Evolutionary conservation across 1,140 invertebrate species (phyloP).

Genomic region (Cardiocondyla obscurior): DNA sequence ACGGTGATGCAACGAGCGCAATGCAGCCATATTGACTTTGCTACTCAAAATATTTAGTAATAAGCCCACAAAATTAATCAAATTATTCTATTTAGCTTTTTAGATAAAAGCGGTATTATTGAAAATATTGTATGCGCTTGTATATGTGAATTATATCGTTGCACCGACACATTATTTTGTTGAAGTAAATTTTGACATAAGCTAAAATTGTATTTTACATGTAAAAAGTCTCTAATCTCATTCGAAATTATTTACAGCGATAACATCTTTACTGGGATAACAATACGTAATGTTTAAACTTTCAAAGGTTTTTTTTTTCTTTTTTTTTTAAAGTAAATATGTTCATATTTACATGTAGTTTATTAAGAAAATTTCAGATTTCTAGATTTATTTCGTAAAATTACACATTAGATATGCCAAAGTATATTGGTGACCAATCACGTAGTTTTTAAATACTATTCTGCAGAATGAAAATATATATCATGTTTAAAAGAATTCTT

Average conservation of each 20-base stretch:
- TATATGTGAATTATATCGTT: constrained; percentile 25
- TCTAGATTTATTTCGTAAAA: constrained; percentile 18
- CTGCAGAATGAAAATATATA: not conserved
- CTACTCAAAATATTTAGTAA: not conserved
- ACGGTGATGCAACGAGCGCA: not conserved
- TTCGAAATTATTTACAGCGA: not conserved
- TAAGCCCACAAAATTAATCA: constrained; percentile 24
- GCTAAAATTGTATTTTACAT: constrained; percentile 13
- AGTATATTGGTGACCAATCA: not conserved
- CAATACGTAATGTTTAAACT: not conserved
- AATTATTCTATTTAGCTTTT: constrained; percentile 6
- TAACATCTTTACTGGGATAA: not conserved
- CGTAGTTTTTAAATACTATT: constrained; percentile 9
- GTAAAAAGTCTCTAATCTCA: not conserved
- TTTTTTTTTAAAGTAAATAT: not conserved
- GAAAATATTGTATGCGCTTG: constrained; percentile 9
- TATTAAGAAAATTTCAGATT: constrained; percentile 6
- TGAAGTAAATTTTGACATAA: not conserved
- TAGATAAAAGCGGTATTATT: not conserved
- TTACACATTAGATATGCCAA: not conserved
- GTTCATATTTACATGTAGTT: constrained; percentile 11
- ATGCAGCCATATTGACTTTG: not conserved
- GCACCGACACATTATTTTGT: constrained; percentile 1
- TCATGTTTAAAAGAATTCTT: not conserved
- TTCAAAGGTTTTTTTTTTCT: not conserved